phyloP scores from a whole-genome alignment of 2,888 invertebrate species.

The Apodemia duryi region DNA sequence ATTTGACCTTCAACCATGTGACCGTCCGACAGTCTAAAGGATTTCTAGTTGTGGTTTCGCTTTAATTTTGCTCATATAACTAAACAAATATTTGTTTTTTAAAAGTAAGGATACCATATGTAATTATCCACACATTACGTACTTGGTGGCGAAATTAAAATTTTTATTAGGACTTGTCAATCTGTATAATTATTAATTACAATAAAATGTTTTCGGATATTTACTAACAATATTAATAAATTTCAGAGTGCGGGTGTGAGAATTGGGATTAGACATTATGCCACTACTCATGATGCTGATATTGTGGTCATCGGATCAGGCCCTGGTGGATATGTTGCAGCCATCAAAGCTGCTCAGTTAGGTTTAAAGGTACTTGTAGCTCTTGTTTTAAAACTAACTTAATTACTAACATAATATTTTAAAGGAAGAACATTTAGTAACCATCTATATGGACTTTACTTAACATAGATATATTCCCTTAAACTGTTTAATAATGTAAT shows the following conservation, averaged over 20 bases:
- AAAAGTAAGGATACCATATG: background rate
- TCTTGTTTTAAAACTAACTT: background rate
- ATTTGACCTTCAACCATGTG: constrained; percentile 69
- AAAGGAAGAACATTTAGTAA: background rate
- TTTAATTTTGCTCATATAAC: background rate
- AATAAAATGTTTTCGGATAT: constrained; percentile 1
- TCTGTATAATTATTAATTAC: background rate
- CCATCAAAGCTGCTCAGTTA: constrained; percentile 98
- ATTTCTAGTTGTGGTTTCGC: background rate
- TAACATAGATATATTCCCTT: no score
- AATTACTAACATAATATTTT: background rate
- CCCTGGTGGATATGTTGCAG: constrained; percentile 99
- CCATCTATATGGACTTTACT: no score
- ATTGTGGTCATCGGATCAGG: constrained; percentile 98
- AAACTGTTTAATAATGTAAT: no score
- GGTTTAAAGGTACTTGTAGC: constrained; percentile 89
- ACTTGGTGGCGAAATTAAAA: background rate
- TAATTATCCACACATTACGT: background rate
- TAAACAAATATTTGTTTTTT: background rate
- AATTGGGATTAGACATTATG: constrained; percentile 79
- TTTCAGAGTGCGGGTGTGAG: constrained; percentile 53
- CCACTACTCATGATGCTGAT: constrained; percentile 90
- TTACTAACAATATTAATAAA: constrained; percentile 15
- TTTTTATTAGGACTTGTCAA: background rate
- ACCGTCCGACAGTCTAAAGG: constrained; percentile 43